These are phyloP conservation scores for Microplitis demolitor DNA, from an alignment of 1,140 invertebrate species.

Conservation along the genomic window DNA sequence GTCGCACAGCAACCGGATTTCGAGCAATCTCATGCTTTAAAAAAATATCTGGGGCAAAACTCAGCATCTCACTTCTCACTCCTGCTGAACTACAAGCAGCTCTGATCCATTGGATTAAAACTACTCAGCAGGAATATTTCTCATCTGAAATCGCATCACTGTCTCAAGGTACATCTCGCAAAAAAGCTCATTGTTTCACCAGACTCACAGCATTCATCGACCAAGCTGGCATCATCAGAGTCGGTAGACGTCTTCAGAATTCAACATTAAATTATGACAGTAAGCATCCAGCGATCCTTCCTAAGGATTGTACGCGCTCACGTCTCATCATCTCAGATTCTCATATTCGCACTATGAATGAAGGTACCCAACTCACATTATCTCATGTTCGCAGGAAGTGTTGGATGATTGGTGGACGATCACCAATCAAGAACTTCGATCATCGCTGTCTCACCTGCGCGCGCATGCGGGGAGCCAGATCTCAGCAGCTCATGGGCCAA, in stretches of 20 bases:
- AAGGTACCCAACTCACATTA: conserved; percentile 25
- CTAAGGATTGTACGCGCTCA: neutral
- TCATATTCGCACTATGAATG: conserved; percentile 36
- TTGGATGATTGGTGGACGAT: conserved; percentile 37
- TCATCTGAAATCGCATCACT: neutral
- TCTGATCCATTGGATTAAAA: neutral
- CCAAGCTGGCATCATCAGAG: neutral
- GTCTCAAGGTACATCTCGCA: neutral
- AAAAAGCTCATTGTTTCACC: neutral
- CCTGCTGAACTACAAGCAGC: too few relatives aligned
- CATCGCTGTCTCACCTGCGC: conserved; percentile 25
- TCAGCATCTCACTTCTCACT: neutral
- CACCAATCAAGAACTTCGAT: conserved; percentile 32
- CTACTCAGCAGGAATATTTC: neutral
- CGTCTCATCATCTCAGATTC: conserved; percentile 30
- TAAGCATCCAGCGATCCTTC: neutral
- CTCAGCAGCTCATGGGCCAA: conserved; percentile 45
- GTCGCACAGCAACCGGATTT: too few relatives aligned
- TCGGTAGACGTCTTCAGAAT: neutral
- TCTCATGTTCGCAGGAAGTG: neutral
- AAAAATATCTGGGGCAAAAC: neutral
- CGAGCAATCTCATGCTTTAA: too few relatives aligned
- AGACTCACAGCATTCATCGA: neutral
- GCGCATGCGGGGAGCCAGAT: neutral
- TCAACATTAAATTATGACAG: neutral